Conservation (phyloP, 1,140 invertebrate genomes). For the Drepana arcuata region DNA sequence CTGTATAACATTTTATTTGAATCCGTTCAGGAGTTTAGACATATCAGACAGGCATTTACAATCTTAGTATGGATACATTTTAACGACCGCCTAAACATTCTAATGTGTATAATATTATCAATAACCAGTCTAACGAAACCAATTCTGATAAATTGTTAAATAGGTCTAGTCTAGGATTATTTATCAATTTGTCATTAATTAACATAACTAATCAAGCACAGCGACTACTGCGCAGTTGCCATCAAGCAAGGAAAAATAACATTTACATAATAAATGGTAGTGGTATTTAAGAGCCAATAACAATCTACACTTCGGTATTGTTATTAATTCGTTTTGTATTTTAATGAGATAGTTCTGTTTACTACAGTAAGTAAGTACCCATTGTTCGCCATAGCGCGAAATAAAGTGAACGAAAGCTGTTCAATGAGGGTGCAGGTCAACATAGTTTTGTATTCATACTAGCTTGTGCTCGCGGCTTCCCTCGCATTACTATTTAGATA, state of each 20-base stretch:
- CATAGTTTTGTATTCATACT: too few relatives aligned
- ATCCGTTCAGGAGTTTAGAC: too few relatives aligned
- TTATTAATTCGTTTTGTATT: background rate
- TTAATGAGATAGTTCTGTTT: background rate
- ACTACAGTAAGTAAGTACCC: background rate
- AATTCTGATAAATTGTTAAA: slow-evolving; percentile 1
- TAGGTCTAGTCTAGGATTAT: slow-evolving; percentile 6
- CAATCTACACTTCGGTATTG: slow-evolving; percentile 1
- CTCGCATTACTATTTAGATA: too few relatives aligned
- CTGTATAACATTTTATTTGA: too few relatives aligned
- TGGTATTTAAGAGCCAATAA: slow-evolving; percentile 13
- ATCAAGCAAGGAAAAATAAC: slow-evolving; percentile 12
- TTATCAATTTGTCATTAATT: slow-evolving; percentile 21
- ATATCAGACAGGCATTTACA: too few relatives aligned
- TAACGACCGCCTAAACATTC: too few relatives aligned
- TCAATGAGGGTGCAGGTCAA: too few relatives aligned
- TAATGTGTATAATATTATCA: slow-evolving; percentile 2
- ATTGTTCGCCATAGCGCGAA: background rate
- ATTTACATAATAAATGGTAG: slow-evolving; percentile 6
- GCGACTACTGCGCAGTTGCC: slow-evolving; percentile 19
- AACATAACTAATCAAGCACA: slow-evolving; percentile 15
- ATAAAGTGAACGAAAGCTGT: too few relatives aligned
- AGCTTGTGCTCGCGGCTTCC: too few relatives aligned
- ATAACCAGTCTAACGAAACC: slow-evolving; percentile 2
- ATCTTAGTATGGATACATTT: too few relatives aligned